Evolutionary conservation across 2,797 vertebrate genomes (phyloP).

Genomic region (Catostomus latipinnis): DNA sequence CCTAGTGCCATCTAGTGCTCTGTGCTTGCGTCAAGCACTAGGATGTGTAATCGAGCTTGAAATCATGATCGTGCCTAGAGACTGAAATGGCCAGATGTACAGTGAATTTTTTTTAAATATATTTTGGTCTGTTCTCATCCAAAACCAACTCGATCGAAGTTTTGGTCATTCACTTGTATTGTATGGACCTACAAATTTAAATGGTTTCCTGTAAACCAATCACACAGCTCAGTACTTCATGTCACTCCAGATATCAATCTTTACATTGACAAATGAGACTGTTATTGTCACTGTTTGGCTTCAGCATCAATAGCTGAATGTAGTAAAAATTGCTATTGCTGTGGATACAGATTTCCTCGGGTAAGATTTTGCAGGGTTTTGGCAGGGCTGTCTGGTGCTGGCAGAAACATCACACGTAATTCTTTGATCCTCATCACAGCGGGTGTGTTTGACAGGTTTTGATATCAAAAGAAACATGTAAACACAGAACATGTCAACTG

Average conservation of each 20-base stretch:
- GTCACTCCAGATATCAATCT: slow-evolving; percentile 5
- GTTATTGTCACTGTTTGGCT: slow-evolving; percentile 9
- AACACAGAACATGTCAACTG: slow-evolving; percentile 25
- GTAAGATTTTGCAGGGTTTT: slow-evolving; percentile 1
- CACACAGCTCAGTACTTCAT: background rate
- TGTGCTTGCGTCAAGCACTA: too few relatives aligned
- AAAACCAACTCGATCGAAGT: too few relatives aligned
- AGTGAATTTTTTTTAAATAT: too few relatives aligned
- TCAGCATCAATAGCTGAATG: background rate
- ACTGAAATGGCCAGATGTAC: too few relatives aligned
- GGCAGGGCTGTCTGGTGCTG: slow-evolving; percentile 20
- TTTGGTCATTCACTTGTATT: too few relatives aligned
- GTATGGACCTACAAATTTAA: too few relatives aligned
- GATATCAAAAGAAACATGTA: slow-evolving; percentile 9
- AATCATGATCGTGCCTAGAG: too few relatives aligned
- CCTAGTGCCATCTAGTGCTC: too few relatives aligned
- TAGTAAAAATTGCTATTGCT: background rate
- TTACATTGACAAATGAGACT: background rate
- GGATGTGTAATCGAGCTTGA: too few relatives aligned
- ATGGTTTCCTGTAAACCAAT: background rate
- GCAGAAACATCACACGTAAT: slow-evolving; percentile 9
- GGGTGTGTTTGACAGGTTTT: slow-evolving; percentile 1
- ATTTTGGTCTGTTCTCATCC: too few relatives aligned
- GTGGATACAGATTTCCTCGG: background rate
- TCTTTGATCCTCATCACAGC: slow-evolving; percentile 7